These are phyloP conservation scores for Brachyistius frenatus DNA, from an alignment of 2,113 vertebrate species.

Conservation along the genomic window DNA sequence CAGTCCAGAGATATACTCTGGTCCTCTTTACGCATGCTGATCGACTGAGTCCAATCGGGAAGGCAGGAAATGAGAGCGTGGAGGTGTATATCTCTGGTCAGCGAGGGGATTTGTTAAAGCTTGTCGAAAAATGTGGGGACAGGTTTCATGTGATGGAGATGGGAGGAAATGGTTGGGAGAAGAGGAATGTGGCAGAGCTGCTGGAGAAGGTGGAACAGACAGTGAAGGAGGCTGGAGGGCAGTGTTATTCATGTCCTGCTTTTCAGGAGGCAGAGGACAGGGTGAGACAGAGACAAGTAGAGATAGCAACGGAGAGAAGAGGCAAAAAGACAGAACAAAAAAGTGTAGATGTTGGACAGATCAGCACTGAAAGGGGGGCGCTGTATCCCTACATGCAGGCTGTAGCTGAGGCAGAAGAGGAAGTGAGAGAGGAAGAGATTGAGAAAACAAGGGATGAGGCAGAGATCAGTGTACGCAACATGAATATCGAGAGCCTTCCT, in stretches of 20 bases:
- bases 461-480: slow-evolving; percentile 68
- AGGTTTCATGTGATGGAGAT: slow-evolving; percentile 81
- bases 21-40: slow-evolving; percentile 81
- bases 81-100: slow-evolving; percentile 78
- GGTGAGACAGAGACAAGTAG: slow-evolving; percentile 72
- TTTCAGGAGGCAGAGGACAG: slow-evolving; percentile 73
- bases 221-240: slow-evolving; percentile 75
- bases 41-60: slow-evolving; percentile 56
- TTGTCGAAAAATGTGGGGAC: slow-evolving; percentile 83
- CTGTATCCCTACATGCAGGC: slow-evolving; percentile 70
- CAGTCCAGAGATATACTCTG: slow-evolving; percentile 69
- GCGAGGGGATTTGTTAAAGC: slow-evolving; percentile 78
- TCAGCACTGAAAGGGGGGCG: slow-evolving; percentile 7
- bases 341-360: not conserved
- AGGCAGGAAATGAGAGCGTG: slow-evolving; percentile 30
- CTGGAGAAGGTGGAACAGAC: slow-evolving; percentile 83
- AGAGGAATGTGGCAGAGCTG: slow-evolving; percentile 63
- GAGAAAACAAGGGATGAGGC: slow-evolving; percentile 74
- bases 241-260: slow-evolving; percentile 72
- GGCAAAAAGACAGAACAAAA: slow-evolving; percentile 27
- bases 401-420: slow-evolving; percentile 68
- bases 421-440: slow-evolving; percentile 68
- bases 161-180: not conserved
- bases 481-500: slow-evolving; percentile 60
- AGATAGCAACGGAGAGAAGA: slow-evolving; percentile 55